Conservation (phyloP, 2,888 invertebrate species). For the Leistus spinibarbis region DNA sequence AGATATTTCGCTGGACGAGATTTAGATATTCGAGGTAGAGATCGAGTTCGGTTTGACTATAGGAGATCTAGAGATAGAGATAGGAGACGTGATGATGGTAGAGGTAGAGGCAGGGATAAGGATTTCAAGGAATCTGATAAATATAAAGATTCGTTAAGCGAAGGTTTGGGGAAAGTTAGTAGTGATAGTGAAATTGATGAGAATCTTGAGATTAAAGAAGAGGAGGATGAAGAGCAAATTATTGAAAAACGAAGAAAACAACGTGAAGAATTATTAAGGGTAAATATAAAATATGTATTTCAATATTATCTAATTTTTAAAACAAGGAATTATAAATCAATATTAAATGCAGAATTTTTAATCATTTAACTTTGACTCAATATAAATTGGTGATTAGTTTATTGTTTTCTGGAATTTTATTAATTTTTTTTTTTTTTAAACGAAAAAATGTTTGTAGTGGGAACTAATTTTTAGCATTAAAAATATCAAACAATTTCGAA, state of each 20-base stretch:
- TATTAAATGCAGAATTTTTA: too few species aligned
- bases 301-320: not conserved
- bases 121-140: slow-evolving; percentile 56
- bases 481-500: too few species aligned
- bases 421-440: too few species aligned
- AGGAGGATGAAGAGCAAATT: slow-evolving; percentile 91
- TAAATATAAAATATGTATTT: slow-evolving; percentile 56
- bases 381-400: too few species aligned
- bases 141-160: slow-evolving; percentile 75
- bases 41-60: slow-evolving; percentile 49
- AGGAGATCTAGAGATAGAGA: slow-evolving; percentile 49
- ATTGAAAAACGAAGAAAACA: slow-evolving; percentile 88
- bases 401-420: too few species aligned
- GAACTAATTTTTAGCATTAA: too few species aligned
- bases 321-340: too few species aligned
- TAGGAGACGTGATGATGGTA: slow-evolving; percentile 48
- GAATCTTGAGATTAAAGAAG: slow-evolving; percentile 77
- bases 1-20: slow-evolving; percentile 49
- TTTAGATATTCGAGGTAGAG: slow-evolving; percentile 49
- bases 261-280: slow-evolving; percentile 85
- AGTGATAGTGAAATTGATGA: slow-evolving; percentile 75
- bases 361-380: too few species aligned
- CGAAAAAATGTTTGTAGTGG: too few species aligned
- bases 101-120: slow-evolving; percentile 44
- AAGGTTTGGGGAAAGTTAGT: slow-evolving; percentile 76